Evolutionary conservation across 2,888 invertebrate genomes (phyloP), one percentile per base, ranked within the genome.

Genomic region (Lamproptera curius): DNA sequence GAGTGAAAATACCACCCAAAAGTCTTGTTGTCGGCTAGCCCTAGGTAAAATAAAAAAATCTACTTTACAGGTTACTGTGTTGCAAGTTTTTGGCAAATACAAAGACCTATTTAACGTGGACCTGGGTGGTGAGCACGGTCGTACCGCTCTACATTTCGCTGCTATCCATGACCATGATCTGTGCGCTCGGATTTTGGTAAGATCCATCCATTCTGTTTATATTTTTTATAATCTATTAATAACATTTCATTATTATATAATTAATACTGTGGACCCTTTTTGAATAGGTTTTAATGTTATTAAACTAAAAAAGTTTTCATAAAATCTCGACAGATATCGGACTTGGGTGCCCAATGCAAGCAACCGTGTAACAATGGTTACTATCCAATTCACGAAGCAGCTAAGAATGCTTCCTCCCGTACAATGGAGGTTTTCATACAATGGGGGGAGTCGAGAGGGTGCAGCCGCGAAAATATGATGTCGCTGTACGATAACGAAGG

Each of bases 311-410:
- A n/a, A n/a, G n/a, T 20, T 20, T 20, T 20, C 20, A 20, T 6
- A 20, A 20, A 20, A 20, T 6, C 20, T 20, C 3, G 39, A 68
- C 58, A 96, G 96, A 92, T 96, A 58, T 92, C 92, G 34, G 92
- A 95, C 60, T 90, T 95, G 60, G 94, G 92, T 51, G 95, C 94
- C 31, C 91, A 92, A 66, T 93, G 94, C 42, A 92, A 94, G 64
- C 90, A 89, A 53, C 92, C 94, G 1, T 96, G 95, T 78, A 93
- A 95, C 81, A 95, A 95, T 85, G 96, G 96, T 9, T 96, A 95
- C 77, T 96, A 95, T 71, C 96, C 97, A 0, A 95, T 97, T 55
- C 97, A 97, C 75, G 93, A 95, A 65, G 97, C 97, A 1, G 96
- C 96, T 2, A 95, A 95, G 70, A 95, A 95, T 82, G 96, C 96